Evolutionary conservation across 2,888 invertebrate species (phyloP).

Genomic region (Acleris literana): DNA sequence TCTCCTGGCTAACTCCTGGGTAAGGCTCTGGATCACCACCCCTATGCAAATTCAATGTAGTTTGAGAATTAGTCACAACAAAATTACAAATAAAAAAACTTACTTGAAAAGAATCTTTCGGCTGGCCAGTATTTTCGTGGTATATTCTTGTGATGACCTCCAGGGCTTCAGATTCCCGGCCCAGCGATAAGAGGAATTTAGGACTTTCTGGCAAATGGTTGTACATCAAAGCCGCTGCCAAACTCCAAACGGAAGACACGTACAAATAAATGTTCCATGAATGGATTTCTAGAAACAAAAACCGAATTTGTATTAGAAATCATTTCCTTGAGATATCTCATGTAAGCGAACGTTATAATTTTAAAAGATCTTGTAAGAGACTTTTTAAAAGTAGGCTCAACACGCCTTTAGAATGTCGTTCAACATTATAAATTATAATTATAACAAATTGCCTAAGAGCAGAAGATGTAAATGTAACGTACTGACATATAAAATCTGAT

Average conservation of each 20-base stretch:
- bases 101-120: constrained; percentile 56
- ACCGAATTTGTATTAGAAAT: too few relatives aligned
- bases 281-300: constrained; percentile 52
- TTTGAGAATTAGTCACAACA: too few relatives aligned
- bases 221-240: constrained; percentile 54
- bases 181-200: constrained; percentile 58
- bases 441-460: too few relatives aligned
- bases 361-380: not conserved
- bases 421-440: too few relatives aligned
- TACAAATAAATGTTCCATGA: constrained; percentile 65
- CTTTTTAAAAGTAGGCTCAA: too few relatives aligned
- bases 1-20: too few relatives aligned
- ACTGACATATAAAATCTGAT: too few relatives aligned
- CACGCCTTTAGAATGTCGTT: too few relatives aligned
- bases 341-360: not conserved
- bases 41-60: too few relatives aligned
- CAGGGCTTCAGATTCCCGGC: constrained; percentile 55
- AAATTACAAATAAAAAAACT: constrained; percentile 36
- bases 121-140: constrained; percentile 53
- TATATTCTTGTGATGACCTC: constrained; percentile 57
- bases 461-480: too few relatives aligned
- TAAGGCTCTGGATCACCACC: too few relatives aligned
- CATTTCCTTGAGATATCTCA: not conserved
- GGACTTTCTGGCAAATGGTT: constrained; percentile 62
- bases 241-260: constrained; percentile 56